These are phyloP conservation scores for Hermaeophaga mercurialis DNA, from an alignment of 2,888 invertebrate species.

Conservation along the genomic window DNA sequence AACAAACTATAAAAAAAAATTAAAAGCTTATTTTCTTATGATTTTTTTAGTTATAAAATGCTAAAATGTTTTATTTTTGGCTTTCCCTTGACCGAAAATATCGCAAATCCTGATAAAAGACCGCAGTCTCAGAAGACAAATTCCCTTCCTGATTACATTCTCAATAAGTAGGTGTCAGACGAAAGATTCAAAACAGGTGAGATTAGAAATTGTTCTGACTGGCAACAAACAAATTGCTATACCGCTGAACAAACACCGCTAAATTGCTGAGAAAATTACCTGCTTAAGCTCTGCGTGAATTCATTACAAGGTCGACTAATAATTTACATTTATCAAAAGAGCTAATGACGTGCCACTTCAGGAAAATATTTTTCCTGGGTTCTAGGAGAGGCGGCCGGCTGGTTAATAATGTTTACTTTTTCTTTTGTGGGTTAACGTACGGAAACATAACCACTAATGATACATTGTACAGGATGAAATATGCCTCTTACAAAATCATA, in stretches of 20 bases:
- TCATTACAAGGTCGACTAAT: constrained; percentile 54
- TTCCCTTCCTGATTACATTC: constrained; percentile 8
- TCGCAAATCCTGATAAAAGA: constrained; percentile 6
- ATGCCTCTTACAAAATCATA: no score
- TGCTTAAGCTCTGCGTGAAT: constrained; percentile 51
- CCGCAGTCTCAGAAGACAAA: constrained; percentile 1
- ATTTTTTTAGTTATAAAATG: no score
- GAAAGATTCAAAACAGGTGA: constrained; percentile 19
- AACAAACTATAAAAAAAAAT: no score
- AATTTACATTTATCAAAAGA: constrained; percentile 51
- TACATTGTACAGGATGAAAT: no score
- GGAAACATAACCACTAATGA: no score
- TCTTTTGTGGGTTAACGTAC: no score
- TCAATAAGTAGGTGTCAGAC: constrained; percentile 9
- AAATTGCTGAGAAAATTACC: constrained; percentile 57
- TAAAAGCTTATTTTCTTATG: no score
- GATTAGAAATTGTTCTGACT: constrained; percentile 21
- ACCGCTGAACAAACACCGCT: constrained; percentile 51
- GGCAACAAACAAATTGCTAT: constrained; percentile 28
- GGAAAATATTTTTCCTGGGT: constrained; percentile 32
- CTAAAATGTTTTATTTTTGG: no score
- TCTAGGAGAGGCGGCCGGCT: background rate
- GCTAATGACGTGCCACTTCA: constrained; percentile 37
- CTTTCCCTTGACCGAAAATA: background rate
- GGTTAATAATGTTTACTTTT: no score